These are phyloP conservation scores for Caenorhabditis inopinata DNA, from an alignment of 1,140 invertebrate genomes.

Conservation along the genomic window DNA sequence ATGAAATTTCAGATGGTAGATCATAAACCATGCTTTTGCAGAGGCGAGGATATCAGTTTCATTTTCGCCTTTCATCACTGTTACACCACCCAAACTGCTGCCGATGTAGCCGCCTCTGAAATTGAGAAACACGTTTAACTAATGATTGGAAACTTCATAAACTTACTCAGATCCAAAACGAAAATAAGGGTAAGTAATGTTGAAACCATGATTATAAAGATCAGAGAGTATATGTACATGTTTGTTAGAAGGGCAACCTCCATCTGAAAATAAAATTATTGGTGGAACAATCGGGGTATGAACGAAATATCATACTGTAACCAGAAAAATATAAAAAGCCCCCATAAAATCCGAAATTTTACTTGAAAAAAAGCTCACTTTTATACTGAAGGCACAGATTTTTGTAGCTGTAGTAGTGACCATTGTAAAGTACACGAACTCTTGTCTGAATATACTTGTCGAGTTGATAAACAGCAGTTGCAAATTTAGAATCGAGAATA, in stretches of 20 bases:
- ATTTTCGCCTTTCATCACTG: constrained; percentile 38
- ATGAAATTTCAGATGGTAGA: constrained; percentile 52
- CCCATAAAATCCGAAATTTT: too few relatives aligned
- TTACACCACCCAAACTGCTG: constrained; percentile 45
- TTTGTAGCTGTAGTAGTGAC: constrained; percentile 45
- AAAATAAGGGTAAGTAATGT: constrained; percentile 51
- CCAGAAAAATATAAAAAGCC: too few relatives aligned
- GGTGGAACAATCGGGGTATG: too few relatives aligned
- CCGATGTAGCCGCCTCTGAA: constrained; percentile 48
- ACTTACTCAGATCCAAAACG: constrained; percentile 46
- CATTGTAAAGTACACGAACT: constrained; percentile 42
- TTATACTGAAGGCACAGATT: constrained; percentile 49
- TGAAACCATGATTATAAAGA: constrained; percentile 51
- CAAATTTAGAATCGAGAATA: constrained; percentile 45
- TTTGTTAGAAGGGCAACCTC: constrained; percentile 43
- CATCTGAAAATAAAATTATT: constrained; percentile 12
- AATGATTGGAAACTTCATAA: background rate
- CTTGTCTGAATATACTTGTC: constrained; percentile 48
- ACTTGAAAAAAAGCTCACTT: background rate
- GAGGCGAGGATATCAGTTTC: constrained; percentile 40
- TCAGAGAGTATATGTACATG: constrained; percentile 51
- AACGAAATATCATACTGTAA: background rate
- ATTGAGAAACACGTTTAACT: background rate
- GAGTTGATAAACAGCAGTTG: constrained; percentile 46
- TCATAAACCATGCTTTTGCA: constrained; percentile 50